A percentile compares a stretch with the other conserved stretches of the same genome.
Conservation (phyloP, 2,797 vertebrate genomes). For the Florisuga fusca region DNA sequence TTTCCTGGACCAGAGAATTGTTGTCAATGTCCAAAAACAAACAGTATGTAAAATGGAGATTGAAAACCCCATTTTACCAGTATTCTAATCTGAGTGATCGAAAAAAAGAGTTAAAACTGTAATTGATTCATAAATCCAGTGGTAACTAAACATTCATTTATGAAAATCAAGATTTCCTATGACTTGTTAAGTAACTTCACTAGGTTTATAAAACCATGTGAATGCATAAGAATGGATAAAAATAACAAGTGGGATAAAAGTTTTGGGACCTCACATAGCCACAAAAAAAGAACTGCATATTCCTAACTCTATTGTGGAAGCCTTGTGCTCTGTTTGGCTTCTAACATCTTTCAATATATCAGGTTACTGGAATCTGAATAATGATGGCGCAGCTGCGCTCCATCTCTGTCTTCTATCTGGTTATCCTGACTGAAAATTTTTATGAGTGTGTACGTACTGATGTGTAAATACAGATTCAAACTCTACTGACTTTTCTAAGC, state of each 20-base stretch:
- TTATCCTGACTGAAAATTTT: neutral
- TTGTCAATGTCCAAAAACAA: neutral
- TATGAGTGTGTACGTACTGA: neutral
- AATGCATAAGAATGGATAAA: neutral
- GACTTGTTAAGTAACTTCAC: neutral
- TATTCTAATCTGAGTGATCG: neutral
- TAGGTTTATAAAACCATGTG: neutral
- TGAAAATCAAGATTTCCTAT: neutral
- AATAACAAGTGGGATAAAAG: neutral
- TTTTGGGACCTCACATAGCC: neutral
- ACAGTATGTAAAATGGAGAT: neutral
- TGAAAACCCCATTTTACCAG: neutral
- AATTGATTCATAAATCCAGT: neutral
- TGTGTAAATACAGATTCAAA: neutral
- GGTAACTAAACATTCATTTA: neutral
- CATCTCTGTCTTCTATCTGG: neutral
- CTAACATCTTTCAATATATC: neutral
- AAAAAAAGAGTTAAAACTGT: neutral
- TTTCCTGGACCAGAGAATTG: neutral
- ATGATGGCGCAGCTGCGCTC: neutral
- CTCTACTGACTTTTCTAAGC: neutral
- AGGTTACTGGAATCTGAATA: neutral
- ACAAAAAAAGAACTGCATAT: neutral
- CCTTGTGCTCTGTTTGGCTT: accelerated
- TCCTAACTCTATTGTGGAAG: neutral